Evolutionary conservation across 2,797 vertebrate species (phyloP).

Genomic region (Knipowitschia caucasica): DNA sequence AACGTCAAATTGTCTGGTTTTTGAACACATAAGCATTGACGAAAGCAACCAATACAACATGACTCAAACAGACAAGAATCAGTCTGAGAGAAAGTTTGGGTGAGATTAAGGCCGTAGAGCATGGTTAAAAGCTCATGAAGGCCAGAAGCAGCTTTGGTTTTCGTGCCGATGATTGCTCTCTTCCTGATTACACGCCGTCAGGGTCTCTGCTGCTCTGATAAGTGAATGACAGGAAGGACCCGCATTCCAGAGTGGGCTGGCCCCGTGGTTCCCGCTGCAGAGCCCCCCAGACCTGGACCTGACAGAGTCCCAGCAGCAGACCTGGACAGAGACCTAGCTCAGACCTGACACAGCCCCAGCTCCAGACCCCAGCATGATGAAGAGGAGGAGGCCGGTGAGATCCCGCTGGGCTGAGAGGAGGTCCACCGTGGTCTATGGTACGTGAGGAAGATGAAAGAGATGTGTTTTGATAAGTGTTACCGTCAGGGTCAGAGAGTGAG

Average conservation of each 20-base stretch:
- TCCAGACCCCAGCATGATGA: slow-evolving; percentile 61
- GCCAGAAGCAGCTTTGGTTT: no score
- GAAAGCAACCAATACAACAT: no score
- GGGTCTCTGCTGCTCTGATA: slow-evolving; percentile 48
- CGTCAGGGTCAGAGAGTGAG: no score
- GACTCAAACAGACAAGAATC: no score
- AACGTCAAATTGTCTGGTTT: no score
- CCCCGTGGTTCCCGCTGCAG: not conserved
- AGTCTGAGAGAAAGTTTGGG: not conserved
- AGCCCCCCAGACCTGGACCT: not conserved
- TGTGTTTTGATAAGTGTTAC: no score
- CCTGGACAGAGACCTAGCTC: slow-evolving; percentile 2
- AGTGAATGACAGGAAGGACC: slow-evolving; percentile 64
- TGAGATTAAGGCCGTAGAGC: no score
- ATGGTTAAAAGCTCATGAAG: no score
- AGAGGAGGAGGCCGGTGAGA: slow-evolving; percentile 28
- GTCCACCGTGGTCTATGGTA: slow-evolving; percentile 77
- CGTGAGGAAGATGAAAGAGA: no score
- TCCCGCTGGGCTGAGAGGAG: slow-evolving; percentile 76
- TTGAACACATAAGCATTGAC: no score
- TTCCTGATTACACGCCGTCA: slow-evolving; percentile 69
- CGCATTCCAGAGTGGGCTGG: slow-evolving; percentile 16
- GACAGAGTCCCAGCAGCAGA: not conserved
- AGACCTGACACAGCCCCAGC: not conserved
- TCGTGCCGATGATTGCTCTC: slow-evolving; percentile 62